Evolutionary conservation across 2,797 vertebrate species (phyloP).

Genomic region (Crenuchus spilurus): DNA sequence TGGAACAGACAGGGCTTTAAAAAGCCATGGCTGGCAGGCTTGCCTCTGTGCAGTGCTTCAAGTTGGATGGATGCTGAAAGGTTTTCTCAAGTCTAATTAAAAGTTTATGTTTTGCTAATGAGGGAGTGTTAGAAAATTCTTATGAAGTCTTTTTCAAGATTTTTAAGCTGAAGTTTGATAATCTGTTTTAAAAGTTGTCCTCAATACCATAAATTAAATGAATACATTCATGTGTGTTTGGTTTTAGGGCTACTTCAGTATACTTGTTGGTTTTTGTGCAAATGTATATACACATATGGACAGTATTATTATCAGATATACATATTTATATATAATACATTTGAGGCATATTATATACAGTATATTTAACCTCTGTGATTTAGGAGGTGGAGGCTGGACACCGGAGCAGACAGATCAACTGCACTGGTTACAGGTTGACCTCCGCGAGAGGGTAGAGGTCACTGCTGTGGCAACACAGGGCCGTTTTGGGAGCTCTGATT

Average conservation of each 20-base stretch:
- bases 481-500: constrained; percentile 89
- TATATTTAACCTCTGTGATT: too few relatives aligned
- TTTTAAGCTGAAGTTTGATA: not conserved
- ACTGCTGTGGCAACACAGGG: constrained; percentile 89
- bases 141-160: not conserved
- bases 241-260: too few relatives aligned
- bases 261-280: too few relatives aligned
- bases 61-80: constrained; percentile 2
- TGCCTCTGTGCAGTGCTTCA: not conserved
- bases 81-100: constrained; percentile 21
- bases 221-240: too few relatives aligned
- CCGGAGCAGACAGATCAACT: constrained; percentile 79
- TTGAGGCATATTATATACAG: too few relatives aligned
- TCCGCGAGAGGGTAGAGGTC: constrained; percentile 85
- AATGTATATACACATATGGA: too few relatives aligned
- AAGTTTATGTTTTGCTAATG: constrained; percentile 26
- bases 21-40: constrained; percentile 6
- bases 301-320: too few relatives aligned
- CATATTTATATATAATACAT: too few relatives aligned
- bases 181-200: too few relatives aligned
- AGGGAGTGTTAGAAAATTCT: not conserved
- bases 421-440: constrained; percentile 91
- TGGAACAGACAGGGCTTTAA: constrained; percentile 25
- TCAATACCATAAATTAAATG: too few relatives aligned
- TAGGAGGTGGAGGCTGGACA: constrained; percentile 89